Percentiles rank a stretch among this genome's conserved stretches.
Evolutionary conservation across 2,113 vertebrate genomes (phyloP).

Genomic region (Otolemur garnettii): DNA sequence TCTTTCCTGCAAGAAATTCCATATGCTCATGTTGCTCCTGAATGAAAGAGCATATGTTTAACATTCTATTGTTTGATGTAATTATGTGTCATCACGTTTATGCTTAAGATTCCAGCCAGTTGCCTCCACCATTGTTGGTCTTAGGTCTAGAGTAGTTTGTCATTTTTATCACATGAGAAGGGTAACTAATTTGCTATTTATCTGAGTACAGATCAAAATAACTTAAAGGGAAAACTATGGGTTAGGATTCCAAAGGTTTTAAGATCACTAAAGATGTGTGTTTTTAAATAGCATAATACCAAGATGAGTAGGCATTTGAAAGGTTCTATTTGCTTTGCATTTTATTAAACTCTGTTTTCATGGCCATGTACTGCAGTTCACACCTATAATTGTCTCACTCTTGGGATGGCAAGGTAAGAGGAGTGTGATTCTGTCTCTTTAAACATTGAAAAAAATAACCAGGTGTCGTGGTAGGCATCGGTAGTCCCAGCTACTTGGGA

Average conservation of each 20-base stretch:
- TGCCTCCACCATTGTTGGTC: not conserved
- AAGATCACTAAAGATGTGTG: not conserved
- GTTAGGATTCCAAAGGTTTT: not conserved
- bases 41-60: not conserved
- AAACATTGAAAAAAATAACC: too few relatives aligned
- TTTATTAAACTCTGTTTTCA: not conserved
- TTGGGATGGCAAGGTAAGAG: too few relatives aligned
- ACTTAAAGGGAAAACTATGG: not conserved
- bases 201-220: not conserved
- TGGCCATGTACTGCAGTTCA: not conserved
- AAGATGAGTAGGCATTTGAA: not conserved
- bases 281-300: not conserved
- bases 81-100: not conserved
- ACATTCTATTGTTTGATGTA: not conserved
- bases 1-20: not conserved
- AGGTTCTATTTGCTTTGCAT: not conserved
- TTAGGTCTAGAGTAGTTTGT: not conserved
- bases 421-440: too few relatives aligned
- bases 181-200: not conserved
- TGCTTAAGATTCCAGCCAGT: not conserved
- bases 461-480: too few relatives aligned
- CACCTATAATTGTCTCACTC: too few relatives aligned
- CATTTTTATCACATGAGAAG: not conserved
- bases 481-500: too few relatives aligned
- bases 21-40: not conserved